A percentile compares a stretch with the other conserved stretches of the same genome.
Evolutionary conservation across 2,113 vertebrate species (phyloP).

Genomic region (Corythaixoides concolor): DNA sequence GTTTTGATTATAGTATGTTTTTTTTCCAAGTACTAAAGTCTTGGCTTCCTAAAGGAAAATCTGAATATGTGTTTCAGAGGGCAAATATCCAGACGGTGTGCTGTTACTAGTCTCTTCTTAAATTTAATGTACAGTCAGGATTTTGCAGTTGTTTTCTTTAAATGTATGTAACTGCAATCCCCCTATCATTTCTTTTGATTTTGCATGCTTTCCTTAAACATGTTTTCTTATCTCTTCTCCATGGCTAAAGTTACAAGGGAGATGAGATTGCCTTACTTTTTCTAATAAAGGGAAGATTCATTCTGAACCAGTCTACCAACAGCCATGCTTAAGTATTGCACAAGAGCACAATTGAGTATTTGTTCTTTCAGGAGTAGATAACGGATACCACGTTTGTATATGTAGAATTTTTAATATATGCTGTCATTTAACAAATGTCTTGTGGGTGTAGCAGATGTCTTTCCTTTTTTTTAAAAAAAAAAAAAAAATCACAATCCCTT

Average conservation of each 20-base stretch:
- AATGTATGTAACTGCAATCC: neutral
- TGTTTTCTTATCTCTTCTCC: neutral
- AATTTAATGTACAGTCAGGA: neutral
- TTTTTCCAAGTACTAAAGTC: neutral
- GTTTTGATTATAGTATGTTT: neutral
- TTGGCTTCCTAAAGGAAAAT: neutral
- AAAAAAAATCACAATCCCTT: neutral
- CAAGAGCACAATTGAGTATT: neutral
- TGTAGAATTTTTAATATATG: constrained; percentile 17
- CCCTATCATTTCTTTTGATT: neutral
- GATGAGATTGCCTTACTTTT: neutral
- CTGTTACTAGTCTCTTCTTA: neutral
- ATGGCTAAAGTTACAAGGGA: neutral
- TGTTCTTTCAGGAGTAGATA: constrained; percentile 11
- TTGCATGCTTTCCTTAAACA: neutral
- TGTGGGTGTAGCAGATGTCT: constrained; percentile 42
- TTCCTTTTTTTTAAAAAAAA: too few relatives aligned
- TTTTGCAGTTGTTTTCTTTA: neutral
- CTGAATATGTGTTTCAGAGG: neutral
- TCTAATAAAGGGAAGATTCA: neutral
- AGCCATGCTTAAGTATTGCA: neutral
- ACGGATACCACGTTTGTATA: neutral
- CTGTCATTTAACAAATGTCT: constrained; percentile 52
- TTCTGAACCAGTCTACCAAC: neutral
- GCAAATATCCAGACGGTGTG: neutral